Conservation (phyloP, 2,888 invertebrate genomes). For the Listrodromus nycthemerus region DNA sequence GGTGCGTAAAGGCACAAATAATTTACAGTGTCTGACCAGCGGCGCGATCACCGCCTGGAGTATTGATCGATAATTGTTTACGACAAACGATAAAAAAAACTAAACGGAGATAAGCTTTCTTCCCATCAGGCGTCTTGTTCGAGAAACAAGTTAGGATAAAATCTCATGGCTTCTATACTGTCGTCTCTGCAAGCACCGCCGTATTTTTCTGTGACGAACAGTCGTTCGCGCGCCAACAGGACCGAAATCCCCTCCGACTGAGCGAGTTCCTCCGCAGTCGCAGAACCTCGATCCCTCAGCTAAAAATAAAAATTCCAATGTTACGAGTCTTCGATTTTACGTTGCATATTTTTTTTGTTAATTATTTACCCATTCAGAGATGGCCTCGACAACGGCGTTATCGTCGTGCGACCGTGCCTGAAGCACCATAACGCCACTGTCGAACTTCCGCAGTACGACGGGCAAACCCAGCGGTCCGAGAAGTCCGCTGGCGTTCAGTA, state of each 20-base stretch:
- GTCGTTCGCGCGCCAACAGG: slow-evolving; percentile 94
- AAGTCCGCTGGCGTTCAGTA: slow-evolving; percentile 94
- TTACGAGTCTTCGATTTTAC: neutral
- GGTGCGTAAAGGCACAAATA: slow-evolving; percentile 57
- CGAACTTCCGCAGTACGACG: slow-evolving; percentile 93
- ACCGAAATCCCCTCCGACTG: slow-evolving; percentile 93
- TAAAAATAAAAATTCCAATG: slow-evolving; percentile 78
- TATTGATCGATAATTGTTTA: slow-evolving; percentile 12
- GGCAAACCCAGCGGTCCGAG: slow-evolving; percentile 89
- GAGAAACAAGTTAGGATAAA: slow-evolving; percentile 96
- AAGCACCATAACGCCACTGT: slow-evolving; percentile 97
- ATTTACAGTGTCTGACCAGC: slow-evolving; percentile 32
- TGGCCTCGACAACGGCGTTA: slow-evolving; percentile 89
- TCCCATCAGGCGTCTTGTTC: slow-evolving; percentile 81
- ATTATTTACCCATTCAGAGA: slow-evolving; percentile 87
- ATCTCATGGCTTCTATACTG: slow-evolving; percentile 96
- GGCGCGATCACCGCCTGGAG: neutral
- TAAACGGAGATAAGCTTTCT: slow-evolving; percentile 77
- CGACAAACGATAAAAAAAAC: slow-evolving; percentile 7
- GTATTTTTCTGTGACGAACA: slow-evolving; percentile 93
- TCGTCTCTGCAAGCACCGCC: slow-evolving; percentile 97
- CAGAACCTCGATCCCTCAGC: slow-evolving; percentile 89
- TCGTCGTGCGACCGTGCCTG: slow-evolving; percentile 92
- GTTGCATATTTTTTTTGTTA: neutral
- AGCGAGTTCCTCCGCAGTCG: slow-evolving; percentile 95